A percentile compares a stretch with the other conserved stretches of the same genome.
Conservation (phyloP, 2,888 invertebrate genomes). For the Cepaea hortensis region DNA sequence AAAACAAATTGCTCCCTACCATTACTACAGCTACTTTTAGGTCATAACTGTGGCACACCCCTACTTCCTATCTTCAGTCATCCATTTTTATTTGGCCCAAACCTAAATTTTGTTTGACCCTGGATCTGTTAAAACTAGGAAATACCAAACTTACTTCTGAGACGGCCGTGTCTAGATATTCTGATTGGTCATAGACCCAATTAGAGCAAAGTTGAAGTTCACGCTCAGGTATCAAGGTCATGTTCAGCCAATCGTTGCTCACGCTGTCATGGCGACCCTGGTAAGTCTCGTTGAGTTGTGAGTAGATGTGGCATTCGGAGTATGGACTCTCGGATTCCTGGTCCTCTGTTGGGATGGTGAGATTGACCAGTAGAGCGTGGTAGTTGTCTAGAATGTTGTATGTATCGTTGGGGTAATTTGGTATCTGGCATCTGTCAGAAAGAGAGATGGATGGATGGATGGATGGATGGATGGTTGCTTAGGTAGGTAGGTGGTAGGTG, state of each 20-base stretch:
- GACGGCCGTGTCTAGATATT: constrained; percentile 37
- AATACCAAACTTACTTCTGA: constrained; percentile 32
- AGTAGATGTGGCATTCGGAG: constrained; percentile 21
- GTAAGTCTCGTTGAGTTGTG: constrained; percentile 13
- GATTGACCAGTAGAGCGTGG: constrained; percentile 56
- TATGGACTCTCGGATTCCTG: not conserved
- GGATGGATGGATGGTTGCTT: not conserved
- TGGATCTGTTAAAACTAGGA: no score
- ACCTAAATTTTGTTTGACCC: no score
- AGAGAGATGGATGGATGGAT: not conserved
- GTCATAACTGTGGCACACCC: no score
- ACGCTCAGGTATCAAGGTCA: not conserved
- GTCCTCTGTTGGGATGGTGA: constrained; percentile 54
- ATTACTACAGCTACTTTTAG: no score
- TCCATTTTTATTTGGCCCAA: no score
- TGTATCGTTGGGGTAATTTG: constrained; percentile 61
- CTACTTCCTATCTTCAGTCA: no score
- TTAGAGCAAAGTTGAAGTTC: constrained; percentile 15
- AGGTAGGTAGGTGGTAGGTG: no score
- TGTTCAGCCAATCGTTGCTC: not conserved
- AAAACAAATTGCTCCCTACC: no score
- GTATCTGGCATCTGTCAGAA: constrained; percentile 60
- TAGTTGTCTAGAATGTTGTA: constrained; percentile 55
- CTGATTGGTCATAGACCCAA: constrained; percentile 52
- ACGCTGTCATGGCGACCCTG: not conserved